Base-by-base conservation (phyloP, 2,888 invertebrate species). In the Aspidiotus destructor region DNA sequence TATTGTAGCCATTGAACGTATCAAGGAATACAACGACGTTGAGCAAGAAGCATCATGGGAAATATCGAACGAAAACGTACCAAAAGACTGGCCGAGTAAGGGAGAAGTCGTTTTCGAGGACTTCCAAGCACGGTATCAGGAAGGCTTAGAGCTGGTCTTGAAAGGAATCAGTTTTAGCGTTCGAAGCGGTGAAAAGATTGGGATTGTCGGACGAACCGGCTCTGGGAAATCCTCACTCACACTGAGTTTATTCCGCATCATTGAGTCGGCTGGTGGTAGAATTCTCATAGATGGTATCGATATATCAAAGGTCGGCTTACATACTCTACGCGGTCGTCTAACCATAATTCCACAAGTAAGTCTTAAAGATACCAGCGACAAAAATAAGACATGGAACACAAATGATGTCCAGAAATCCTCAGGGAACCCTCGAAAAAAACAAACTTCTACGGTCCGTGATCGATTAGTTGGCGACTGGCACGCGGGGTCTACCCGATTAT, bases 1-100 rank as follows among this genome's bases (percentile, higher is more conserved):
- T 78, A 94, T 97, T 74, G 96, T 97, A 0, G 92, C 96, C 2
- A 95, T 97, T 1, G 97, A 98, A 79, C 85, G 98, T 76, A 92
- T 97, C 75, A 93, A 95, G 77, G 97, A 98, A 76, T 98, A 97
- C 76, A 87, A 89, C 0, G 93, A 92, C 76, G 87, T 89, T 0
- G 82, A 85, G 64, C 89, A 87, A 76, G 84, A 68, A 42, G 68
- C 68, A 9, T 41, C 68, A 17, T 68, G 61, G 61, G 17, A 68
- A 61, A 28, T 67, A 48, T 15, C 58, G 15, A 60, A 67, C 16
- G 58, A 58, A 40, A 81, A 82, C 9, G 61, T 68, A 16, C 68
- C 68, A 2, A 7, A n/a, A 8, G 41, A 79, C 17, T 97, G 97
- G 97, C 96, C 97, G 2, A 80, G 82, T 70, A 80, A 83, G 53